Evolutionary conservation across 2,888 invertebrate genomes (phyloP).

Genomic region (Spodoptera exigua): DNA sequence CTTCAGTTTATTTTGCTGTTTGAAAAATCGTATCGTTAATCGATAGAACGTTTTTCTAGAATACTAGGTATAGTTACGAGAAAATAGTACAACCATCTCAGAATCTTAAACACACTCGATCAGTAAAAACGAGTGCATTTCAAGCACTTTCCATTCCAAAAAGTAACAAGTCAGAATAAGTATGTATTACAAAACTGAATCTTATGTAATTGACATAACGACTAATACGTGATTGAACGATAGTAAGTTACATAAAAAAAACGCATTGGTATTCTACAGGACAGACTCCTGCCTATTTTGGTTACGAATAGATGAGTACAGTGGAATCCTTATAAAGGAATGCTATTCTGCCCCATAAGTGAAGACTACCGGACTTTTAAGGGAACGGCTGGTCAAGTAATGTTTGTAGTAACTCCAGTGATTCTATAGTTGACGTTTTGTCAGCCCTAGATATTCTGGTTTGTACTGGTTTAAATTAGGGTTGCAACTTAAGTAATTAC

Average conservation of each 20-base stretch:
- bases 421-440: conserved; percentile 33
- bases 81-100: background rate
- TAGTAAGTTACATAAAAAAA: conserved; percentile 63
- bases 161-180: conserved; percentile 38
- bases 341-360: conserved; percentile 47
- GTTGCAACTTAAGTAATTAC: conserved; percentile 9
- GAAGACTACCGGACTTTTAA: conserved; percentile 51
- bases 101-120: conserved; percentile 10
- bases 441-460: conserved; percentile 9
- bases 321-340: conserved; percentile 44
- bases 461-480: conserved; percentile 14
- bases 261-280: conserved; percentile 66
- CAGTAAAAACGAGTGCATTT: conserved; percentile 17
- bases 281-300: conserved; percentile 70
- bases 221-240: conserved; percentile 47
- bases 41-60: no score
- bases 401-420: conserved; percentile 24
- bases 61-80: background rate
- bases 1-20: no score
- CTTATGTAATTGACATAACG: conserved; percentile 58
- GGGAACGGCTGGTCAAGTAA: conserved; percentile 21
- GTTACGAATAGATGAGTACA: conserved; percentile 58
- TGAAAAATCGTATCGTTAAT: no score
- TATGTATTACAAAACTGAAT: conserved; percentile 53
- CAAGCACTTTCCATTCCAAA: conserved; percentile 55